Conservation (phyloP, 2,888 invertebrate species). For the Cataglyphis cursor region DNA sequence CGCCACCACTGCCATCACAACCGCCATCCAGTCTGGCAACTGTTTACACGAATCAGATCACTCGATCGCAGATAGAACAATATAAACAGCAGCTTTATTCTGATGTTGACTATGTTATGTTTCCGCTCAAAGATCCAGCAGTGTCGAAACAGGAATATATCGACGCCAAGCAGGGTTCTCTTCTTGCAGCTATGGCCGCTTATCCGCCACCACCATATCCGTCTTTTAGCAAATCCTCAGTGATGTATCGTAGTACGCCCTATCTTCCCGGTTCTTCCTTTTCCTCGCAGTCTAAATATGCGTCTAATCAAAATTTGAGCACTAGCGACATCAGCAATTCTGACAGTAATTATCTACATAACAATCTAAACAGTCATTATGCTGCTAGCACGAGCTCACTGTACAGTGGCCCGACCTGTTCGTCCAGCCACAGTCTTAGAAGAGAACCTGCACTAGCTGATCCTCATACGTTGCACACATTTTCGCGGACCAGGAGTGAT, state of each 20-base stretch:
- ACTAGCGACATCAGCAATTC: conserved; percentile 78
- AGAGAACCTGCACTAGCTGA: conserved; percentile 84
- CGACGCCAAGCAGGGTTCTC: conserved; percentile 94
- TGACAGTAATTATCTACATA: conserved; percentile 79
- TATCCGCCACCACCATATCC: conserved; percentile 88
- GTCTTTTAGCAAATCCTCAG: conserved; percentile 89
- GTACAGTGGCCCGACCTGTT: conserved; percentile 86
- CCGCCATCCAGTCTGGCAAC: conserved; percentile 91
- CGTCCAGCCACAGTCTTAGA: conserved; percentile 86
- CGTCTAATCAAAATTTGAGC: conserved; percentile 92
- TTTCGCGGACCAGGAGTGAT: conserved; percentile 91
- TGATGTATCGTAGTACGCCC: conserved; percentile 94
- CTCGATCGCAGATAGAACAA: conserved; percentile 93
- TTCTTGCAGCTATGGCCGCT: conserved; percentile 89
- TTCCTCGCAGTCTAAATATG: conserved; percentile 90
- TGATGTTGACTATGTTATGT: conserved; percentile 96
- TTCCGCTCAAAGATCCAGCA: conserved; percentile 95
- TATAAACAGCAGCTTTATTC: conserved; percentile 96
- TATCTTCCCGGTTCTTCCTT: conserved; percentile 90
- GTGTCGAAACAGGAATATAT: conserved; percentile 96
- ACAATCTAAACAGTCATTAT: conserved; percentile 84
- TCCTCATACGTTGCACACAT: conserved; percentile 80
- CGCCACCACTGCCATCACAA: conserved; percentile 89
- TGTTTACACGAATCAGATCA: conserved; percentile 91
- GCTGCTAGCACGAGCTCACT: conserved; percentile 86